Evolutionary conservation across 1,140 invertebrate species (phyloP).

Genomic region (Apocrypta bakeri): DNA sequence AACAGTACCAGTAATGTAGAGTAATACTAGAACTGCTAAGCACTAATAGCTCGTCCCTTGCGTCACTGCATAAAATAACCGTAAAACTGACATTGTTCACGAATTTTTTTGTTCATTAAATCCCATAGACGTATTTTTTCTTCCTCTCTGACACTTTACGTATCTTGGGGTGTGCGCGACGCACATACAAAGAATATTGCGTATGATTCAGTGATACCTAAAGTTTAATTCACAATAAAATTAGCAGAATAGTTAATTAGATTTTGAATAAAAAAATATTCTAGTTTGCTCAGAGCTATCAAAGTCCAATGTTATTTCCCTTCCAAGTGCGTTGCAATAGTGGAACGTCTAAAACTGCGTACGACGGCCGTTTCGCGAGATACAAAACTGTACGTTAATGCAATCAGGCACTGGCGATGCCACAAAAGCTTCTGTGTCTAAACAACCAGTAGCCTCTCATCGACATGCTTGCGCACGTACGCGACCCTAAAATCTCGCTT

Average conservation of each 20-base stretch:
- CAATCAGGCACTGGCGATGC: background rate
- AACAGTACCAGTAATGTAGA: too few species aligned
- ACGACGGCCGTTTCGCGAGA: background rate
- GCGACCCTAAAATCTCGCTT: background rate
- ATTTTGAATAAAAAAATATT: too few species aligned
- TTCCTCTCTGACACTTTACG: background rate
- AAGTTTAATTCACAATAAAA: background rate
- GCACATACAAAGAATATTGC: background rate
- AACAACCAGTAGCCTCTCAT: too few species aligned
- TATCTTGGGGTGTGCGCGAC: background rate
- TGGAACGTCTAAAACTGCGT: background rate
- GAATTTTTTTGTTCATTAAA: background rate
- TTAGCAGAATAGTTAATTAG: too few species aligned
- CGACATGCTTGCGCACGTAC: too few species aligned
- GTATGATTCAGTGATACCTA: background rate
- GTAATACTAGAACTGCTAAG: too few species aligned
- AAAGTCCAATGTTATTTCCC: background rate
- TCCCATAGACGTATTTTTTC: background rate
- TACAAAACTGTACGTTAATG: background rate
- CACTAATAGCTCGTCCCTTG: background rate
- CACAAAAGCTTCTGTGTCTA: background rate
- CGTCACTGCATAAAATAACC: constrained; percentile 11
- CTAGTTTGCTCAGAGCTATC: background rate
- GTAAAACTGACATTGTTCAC: constrained; percentile 8
- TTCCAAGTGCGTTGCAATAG: background rate